Conservation (phyloP, 2,888 invertebrate species). For the Laothoe populi region DNA sequence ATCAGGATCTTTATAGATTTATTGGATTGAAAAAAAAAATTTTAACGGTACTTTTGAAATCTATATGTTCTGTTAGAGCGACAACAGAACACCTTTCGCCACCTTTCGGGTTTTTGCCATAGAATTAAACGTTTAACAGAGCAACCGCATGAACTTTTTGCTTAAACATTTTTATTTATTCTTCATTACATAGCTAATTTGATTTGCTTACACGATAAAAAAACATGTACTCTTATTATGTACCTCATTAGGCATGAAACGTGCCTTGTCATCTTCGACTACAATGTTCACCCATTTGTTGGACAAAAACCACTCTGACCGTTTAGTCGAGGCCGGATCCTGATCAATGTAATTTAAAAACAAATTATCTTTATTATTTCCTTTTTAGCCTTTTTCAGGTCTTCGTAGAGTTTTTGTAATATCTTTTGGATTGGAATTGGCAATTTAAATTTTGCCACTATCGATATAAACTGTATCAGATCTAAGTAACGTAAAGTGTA, state of each 20-base stretch:
- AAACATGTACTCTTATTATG: conserved; percentile 3
- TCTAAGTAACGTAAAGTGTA: too few species aligned
- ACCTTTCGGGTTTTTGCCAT: neutral
- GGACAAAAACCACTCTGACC: neutral
- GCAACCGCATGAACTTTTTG: neutral
- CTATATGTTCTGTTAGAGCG: neutral
- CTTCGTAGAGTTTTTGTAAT: neutral
- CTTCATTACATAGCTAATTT: conserved; percentile 10
- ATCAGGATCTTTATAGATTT: too few species aligned
- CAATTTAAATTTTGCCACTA: neutral
- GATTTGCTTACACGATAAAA: neutral
- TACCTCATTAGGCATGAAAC: neutral
- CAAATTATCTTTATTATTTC: neutral
- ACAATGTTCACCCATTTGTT: neutral
- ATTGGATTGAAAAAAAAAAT: too few species aligned
- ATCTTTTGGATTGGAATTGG: too few species aligned
- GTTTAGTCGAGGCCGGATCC: neutral
- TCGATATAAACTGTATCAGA: too few species aligned
- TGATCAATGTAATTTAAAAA: conserved; percentile 1
- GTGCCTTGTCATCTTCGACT: neutral
- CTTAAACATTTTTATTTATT: neutral
- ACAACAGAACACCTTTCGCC: neutral
- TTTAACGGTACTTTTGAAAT: too few species aligned
- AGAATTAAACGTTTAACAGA: neutral
- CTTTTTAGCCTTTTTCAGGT: neutral